Conservation (phyloP, 2,797 vertebrate species). For the Psittacula derbiana region DNA sequence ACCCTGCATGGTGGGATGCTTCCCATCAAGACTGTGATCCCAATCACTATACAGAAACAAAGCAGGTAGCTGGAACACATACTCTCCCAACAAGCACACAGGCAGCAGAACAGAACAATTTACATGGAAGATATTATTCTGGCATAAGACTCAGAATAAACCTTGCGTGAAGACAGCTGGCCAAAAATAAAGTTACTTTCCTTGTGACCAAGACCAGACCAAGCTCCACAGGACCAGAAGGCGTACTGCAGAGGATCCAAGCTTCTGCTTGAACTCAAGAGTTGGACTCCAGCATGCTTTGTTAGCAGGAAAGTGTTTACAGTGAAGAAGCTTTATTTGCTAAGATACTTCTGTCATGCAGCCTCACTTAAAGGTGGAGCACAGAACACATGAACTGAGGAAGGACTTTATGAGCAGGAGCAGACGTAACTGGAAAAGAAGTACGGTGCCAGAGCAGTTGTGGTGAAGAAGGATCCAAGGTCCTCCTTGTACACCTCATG, state of each 20-base stretch:
- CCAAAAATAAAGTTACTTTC: neutral
- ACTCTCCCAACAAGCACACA: neutral
- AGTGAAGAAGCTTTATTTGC: neutral
- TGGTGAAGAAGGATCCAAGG: neutral
- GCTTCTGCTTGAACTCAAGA: neutral
- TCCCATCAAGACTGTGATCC: neutral
- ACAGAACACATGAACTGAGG: neutral
- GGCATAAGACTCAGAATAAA: neutral
- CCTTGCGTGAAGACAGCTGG: neutral
- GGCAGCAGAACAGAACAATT: neutral
- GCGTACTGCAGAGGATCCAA: neutral
- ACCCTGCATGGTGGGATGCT: fast-evolving
- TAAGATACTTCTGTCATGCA: neutral
- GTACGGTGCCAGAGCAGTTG: neutral
- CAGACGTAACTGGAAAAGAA: neutral
- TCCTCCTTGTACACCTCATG: neutral
- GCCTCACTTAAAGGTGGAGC: neutral
- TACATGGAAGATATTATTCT: neutral
- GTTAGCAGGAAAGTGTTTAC: neutral
- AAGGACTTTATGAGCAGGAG: neutral
- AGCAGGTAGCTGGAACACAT: neutral
- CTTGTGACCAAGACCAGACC: neutral
- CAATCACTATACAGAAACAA: neutral
- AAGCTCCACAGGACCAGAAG: neutral
- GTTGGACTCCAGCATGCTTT: neutral